These are phyloP conservation scores for Cinara cedri DNA, from an alignment of 2,888 invertebrate species.

Conservation along the genomic window DNA sequence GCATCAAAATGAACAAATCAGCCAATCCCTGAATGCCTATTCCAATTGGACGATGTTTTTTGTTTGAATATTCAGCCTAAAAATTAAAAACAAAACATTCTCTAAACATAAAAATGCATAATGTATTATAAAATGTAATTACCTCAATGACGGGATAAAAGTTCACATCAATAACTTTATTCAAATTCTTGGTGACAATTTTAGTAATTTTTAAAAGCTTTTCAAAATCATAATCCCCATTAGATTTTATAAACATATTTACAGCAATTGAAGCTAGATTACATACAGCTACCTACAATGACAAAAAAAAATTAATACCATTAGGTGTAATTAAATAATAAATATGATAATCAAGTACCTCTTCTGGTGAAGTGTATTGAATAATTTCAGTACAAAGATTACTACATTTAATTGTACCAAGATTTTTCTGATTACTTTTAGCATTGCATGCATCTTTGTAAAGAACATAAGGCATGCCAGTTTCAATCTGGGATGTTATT, in stretches of 20 bases:
- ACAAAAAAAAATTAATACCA: not conserved
- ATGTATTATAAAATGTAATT: constrained; percentile 59
- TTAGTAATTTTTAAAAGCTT: constrained; percentile 87
- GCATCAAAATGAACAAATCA: constrained; percentile 93
- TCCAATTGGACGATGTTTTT: constrained; percentile 82
- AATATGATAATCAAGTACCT: constrained; percentile 65
- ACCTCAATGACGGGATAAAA: constrained; percentile 94
- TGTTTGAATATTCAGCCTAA: constrained; percentile 72
- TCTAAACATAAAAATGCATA: not conserved
- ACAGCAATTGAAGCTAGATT: constrained; percentile 97
- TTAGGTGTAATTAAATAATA: constrained; percentile 25
- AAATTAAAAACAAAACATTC: not conserved
- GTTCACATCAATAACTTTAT: constrained; percentile 96
- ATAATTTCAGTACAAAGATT: constrained; percentile 98
- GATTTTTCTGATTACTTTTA: constrained; percentile 96
- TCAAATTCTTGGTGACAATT: constrained; percentile 86
- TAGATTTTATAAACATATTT: constrained; percentile 86
- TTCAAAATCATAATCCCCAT: constrained; percentile 83
- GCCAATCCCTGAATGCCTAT: constrained; percentile 98
- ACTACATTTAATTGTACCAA: constrained; percentile 97
- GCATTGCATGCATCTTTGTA: constrained; percentile 96
- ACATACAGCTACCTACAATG: constrained; percentile 82
- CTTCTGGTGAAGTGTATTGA: constrained; percentile 89
- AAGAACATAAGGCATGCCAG: constrained; percentile 97
- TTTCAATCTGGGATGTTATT: constrained; percentile 93